phyloP scores from a whole-genome alignment of 2,888 invertebrate species.

The Panopea generosa region DNA sequence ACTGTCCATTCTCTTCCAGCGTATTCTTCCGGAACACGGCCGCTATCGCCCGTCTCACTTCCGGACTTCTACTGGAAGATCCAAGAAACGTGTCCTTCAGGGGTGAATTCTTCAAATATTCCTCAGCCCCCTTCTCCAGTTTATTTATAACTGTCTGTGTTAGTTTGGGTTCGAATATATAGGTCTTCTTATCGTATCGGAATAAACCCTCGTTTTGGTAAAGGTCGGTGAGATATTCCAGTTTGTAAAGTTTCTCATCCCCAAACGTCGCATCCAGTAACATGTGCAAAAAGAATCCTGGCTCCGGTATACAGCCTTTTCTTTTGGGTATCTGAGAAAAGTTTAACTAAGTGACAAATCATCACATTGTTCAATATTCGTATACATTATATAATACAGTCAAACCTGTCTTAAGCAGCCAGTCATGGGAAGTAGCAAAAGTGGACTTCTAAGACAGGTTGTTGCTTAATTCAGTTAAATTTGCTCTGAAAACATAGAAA shows the following conservation, averaged over 20 bases:
- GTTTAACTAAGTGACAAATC: neutral
- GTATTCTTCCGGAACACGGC: constrained; percentile 67
- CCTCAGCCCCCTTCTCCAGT: constrained; percentile 70
- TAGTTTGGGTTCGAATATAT: constrained; percentile 66
- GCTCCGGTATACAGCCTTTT: constrained; percentile 54
- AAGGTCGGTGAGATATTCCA: constrained; percentile 68
- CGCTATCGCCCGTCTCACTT: constrained; percentile 68
- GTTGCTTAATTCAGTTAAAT: no score
- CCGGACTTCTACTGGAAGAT: constrained; percentile 69
- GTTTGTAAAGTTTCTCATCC: constrained; percentile 59
- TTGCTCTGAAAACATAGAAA: no score
- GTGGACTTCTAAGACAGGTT: no score
- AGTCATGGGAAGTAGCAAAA: no score
- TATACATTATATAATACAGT: no score
- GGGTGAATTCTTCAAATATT: constrained; percentile 69
- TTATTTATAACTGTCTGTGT: constrained; percentile 69
- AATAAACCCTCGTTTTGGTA: constrained; percentile 64
- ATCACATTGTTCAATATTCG: neutral
- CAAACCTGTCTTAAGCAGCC: no score
- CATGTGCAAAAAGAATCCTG: constrained; percentile 30
- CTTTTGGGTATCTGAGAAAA: constrained; percentile 34
- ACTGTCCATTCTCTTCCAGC: constrained; percentile 60
- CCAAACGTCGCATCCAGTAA: constrained; percentile 47
- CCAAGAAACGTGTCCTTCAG: constrained; percentile 70
- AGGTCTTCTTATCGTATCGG: constrained; percentile 65